A percentile compares a stretch with the other conserved stretches of the same genome.
These are phyloP conservation scores for Drosophila gaucha DNA, from an alignment of 2,888 invertebrate genomes.

Conservation along the genomic window DNA sequence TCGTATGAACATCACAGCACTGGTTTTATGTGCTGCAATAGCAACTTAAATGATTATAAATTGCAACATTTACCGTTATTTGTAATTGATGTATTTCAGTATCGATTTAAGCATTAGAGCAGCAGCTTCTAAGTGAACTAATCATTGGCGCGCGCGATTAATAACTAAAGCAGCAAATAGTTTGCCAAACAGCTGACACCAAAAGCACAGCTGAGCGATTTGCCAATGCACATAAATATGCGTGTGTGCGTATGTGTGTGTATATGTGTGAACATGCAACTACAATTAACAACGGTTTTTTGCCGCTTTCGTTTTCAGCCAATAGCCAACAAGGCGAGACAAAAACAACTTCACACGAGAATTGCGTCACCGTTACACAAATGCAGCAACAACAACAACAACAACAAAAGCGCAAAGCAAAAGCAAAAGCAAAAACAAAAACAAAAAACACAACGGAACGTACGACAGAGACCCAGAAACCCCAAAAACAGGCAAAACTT, in stretches of 20 bases:
- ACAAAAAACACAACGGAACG: conserved; percentile 19
- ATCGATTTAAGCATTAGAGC: conserved; percentile 17
- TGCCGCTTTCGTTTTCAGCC: conserved; percentile 63
- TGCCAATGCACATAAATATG: conserved; percentile 15
- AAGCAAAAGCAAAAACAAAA: conserved; percentile 10
- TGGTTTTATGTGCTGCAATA: conserved; percentile 60
- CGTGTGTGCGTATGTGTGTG: neutral
- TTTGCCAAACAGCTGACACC: conserved; percentile 16
- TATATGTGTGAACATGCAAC: conserved; percentile 16
- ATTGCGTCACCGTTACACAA: conserved; percentile 74
- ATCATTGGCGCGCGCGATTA: conserved; percentile 56
- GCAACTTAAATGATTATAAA: conserved; percentile 1
- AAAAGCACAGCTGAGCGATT: conserved; percentile 34
- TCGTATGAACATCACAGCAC: no score
- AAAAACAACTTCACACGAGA: conserved; percentile 54
- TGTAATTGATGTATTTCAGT: conserved; percentile 5
- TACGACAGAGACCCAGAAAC: conserved; percentile 75
- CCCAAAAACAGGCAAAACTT: conserved; percentile 57
- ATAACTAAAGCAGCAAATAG: conserved; percentile 46
- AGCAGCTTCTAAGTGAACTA: conserved; percentile 46
- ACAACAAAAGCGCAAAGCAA: conserved; percentile 29
- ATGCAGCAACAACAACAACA: conserved; percentile 49
- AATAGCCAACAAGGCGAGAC: conserved; percentile 61
- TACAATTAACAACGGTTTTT: conserved; percentile 49
- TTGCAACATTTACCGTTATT: conserved; percentile 40